Conservation (phyloP, 2,888 invertebrate species). For the Lycocerus yunnanus region DNA sequence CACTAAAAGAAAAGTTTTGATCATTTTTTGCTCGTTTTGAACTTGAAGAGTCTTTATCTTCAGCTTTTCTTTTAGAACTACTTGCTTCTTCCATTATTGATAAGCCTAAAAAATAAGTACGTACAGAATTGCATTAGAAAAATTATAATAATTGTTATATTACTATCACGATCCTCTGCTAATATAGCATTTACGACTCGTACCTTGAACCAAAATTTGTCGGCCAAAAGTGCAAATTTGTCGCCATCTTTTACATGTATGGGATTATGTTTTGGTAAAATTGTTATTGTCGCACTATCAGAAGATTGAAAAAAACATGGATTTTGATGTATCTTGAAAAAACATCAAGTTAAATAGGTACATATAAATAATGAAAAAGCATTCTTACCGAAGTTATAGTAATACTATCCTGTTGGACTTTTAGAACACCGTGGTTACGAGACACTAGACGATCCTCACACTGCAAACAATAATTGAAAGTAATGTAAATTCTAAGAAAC, state of each 20-base stretch:
- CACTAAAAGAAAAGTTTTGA: background rate
- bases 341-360: no score
- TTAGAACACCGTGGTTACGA: constrained; percentile 59
- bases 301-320: constrained; percentile 59
- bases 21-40: background rate
- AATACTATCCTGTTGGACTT: constrained; percentile 51
- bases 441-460: constrained; percentile 61
- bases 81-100: background rate
- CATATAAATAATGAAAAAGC: no score
- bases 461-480: constrained; percentile 48
- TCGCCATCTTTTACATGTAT: constrained; percentile 56
- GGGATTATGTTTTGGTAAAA: constrained; percentile 51
- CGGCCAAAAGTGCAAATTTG: constrained; percentile 60
- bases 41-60: background rate
- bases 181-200: constrained; percentile 36
- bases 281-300: constrained; percentile 45
- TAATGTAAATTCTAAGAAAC: background rate
- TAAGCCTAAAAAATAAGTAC: background rate
- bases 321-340: constrained; percentile 58
- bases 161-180: background rate
- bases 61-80: background rate
- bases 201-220: constrained; percentile 59
- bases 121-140: background rate
- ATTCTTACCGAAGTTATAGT: constrained; percentile 55
- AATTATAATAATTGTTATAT: background rate